Evolutionary conservation across 2,888 invertebrate species (phyloP), one percentile per base, ranked within the genome.

Genomic region (Metellina segmentata): DNA sequence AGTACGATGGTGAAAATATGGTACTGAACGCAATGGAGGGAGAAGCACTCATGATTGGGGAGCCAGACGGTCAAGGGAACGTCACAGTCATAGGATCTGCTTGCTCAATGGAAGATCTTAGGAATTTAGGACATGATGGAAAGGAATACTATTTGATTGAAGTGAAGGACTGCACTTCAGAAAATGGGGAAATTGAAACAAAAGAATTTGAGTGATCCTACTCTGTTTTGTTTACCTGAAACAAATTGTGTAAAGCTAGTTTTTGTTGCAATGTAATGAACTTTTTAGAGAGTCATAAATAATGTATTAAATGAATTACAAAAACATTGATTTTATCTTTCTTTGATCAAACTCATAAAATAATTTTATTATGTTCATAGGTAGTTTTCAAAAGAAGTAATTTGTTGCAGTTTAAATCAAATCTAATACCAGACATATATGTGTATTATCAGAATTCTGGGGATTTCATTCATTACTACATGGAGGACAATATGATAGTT

Each of bases 121-220:
- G 88, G 16, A 89, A 88, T 81, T 83, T 92, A 69, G 79, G 91
- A 11, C 82, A 85, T 49, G 89, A 88, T 61, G 87, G 91, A 7
- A 92, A 89, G 20, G 91, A 92, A 51, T 92, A 92, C 79, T 92
- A 92, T 89, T 74, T 92, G 72, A 92, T 92, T 70, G 91, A 92
- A 88, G 91, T 92, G 5, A 92, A 92, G 75, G 88, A 88, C 19
- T 85, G 83, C 52, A 20, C 81, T 74, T 6, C 74, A 52, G 88
- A 81, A 51, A 89, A 69, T 85, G 91, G 85, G 13, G 88, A 81
- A 61, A 48, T 70, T 53, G 86, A 85, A 13, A 70, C 91, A 4
- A 85, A 88, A 81, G 85, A 79, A 5, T 92, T 92, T 81, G 91
- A 83, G 19, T 81, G 81, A 86, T 71, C 71, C 61, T 77, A 51